phyloP scores from a whole-genome alignment of 1,140 invertebrate genomes.

The Diprion similis region DNA sequence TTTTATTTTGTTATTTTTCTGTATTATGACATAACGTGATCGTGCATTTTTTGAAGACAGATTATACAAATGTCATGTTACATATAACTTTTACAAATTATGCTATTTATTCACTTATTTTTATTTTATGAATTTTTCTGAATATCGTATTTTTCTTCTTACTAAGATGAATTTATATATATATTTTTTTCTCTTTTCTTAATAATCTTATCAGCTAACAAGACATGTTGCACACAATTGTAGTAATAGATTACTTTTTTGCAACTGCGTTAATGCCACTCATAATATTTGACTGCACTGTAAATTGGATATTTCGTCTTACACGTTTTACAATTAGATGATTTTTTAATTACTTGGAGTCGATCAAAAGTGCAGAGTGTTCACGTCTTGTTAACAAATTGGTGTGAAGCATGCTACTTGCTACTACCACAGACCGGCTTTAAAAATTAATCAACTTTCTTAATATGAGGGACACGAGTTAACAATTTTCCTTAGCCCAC shows the following conservation, averaged over 20 bases:
- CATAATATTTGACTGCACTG: too few relatives aligned
- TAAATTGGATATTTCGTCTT: too few relatives aligned
- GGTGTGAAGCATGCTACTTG: background rate
- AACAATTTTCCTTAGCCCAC: background rate
- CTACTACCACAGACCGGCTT: constrained; percentile 16
- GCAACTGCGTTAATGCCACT: too few relatives aligned
- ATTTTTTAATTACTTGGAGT: background rate
- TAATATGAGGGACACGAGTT: background rate
- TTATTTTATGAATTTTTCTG: too few relatives aligned
- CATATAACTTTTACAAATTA: constrained; percentile 32
- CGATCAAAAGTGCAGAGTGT: background rate
- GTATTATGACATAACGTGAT: constrained; percentile 36
- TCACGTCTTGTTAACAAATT: background rate
- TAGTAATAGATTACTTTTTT: too few relatives aligned
- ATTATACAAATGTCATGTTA: constrained; percentile 36
- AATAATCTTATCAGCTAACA: background rate
- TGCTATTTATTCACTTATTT: too few relatives aligned
- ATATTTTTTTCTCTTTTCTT: background rate
- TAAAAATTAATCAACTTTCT: constrained; percentile 10
- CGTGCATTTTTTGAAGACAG: constrained; percentile 32
- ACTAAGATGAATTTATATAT: background rate
- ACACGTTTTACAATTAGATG: too few relatives aligned
- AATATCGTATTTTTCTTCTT: background rate
- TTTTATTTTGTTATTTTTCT: constrained; percentile 45
- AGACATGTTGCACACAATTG: too few relatives aligned